Conservation (phyloP, 1,140 invertebrate species). For the Uloborus diversus region DNA sequence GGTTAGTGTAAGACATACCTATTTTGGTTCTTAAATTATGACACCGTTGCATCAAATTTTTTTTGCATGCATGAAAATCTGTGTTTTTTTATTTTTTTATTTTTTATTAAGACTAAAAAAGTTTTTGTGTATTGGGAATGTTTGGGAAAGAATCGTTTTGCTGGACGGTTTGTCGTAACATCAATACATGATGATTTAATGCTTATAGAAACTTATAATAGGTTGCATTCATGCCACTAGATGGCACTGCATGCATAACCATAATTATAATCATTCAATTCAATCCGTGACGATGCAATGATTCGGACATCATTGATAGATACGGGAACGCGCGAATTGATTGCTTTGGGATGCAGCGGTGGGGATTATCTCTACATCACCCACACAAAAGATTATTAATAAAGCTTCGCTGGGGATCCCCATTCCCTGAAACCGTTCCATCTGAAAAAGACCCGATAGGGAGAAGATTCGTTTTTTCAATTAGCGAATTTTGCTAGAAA, state of each 20-base stretch:
- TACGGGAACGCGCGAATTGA: neutral
- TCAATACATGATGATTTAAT: too few species aligned
- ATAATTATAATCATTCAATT: neutral
- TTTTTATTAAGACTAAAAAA: too few species aligned
- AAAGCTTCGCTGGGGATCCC: neutral
- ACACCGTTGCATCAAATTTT: too few species aligned
- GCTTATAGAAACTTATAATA: too few species aligned
- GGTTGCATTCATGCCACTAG: too few species aligned
- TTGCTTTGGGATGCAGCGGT: neutral
- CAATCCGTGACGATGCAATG: neutral
- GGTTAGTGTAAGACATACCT: too few species aligned
- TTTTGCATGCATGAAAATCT: too few species aligned
- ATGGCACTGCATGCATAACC: neutral
- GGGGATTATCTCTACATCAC: constrained; percentile 32
- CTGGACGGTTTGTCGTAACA: too few species aligned
- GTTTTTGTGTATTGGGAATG: too few species aligned
- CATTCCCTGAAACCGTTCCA: neutral
- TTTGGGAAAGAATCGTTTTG: too few species aligned
- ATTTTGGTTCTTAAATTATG: too few species aligned
- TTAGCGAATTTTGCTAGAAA: constrained; percentile 44
- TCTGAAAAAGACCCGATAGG: neutral
- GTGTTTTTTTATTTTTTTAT: too few species aligned
- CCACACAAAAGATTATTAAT: constrained; percentile 29
- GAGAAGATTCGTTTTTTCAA: constrained; percentile 18
- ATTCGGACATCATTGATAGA: neutral